Base-by-base conservation (phyloP, 2,113 vertebrate genomes). In the Myodes glareolus region DNA sequence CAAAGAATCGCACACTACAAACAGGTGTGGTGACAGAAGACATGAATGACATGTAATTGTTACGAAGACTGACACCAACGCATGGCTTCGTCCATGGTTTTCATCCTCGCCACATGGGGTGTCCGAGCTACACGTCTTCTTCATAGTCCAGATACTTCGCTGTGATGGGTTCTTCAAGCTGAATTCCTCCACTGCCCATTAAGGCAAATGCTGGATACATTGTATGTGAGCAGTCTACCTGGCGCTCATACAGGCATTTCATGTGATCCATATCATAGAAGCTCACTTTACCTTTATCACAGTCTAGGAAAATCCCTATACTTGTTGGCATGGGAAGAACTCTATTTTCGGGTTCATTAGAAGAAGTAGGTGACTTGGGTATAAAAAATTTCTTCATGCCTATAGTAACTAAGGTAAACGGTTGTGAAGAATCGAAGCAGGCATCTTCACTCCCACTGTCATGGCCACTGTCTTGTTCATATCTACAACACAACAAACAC, bases 361-460 rank as follows among this genome's bases (percentile, higher is more conserved):
- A 93, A 65, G 97, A 98, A 31, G 98, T 98, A 12, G 99, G 98
- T 9, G 99, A 98, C 84, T 99, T 99, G 76, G 99, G 99, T 97
- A 99, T 99, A 97, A 99, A 99, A 94, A 99, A 98, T 90, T 99
- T 99, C 92, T 99, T 99, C 99, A 99, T 99, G 97, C 99, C 99
- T 72, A 99, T 88, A 9, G 99, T 99, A 97, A 99, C 98, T 45
- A 99, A 98, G 0, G 99, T 99, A 97, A 99, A 99, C 68, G 99
- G 99, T 95, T 99, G 99, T 0, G 99, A 99, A 42, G 99, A 98
- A 84, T 99, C 99, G 3, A 99, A 99, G 96, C 98, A 98, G 3
- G 99, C 89, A 47, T 99, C 99, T 97, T 99, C 99, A n/a, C 99
- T 99, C 92, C 99, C 99, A 0, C 99, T 99, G 98, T 99, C 99